Base-by-base conservation (phyloP, 2,113 vertebrate species). In the Narcine bancroftii region DNA sequence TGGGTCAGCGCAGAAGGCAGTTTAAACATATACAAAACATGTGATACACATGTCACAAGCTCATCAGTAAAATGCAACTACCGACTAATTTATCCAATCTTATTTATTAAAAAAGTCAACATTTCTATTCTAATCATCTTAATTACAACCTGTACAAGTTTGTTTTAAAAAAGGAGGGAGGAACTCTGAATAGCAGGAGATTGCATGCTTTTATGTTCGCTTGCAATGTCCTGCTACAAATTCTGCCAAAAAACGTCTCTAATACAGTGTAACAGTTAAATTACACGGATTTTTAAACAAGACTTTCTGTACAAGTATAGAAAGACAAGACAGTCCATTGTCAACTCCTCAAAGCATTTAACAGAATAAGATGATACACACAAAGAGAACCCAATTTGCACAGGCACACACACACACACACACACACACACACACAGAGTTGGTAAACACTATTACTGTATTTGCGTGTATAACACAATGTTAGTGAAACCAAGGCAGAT, bases 241-340 rank as follows among this genome's bases (percentile, higher is more conserved):
- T 81, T 53, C 77, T 33, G 36, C 26, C 47, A 21, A 50, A 85
- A 85, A 56, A 83, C 81, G 60, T 85, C 36, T 85, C 29, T 85
- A 60, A 36, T 85, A 85, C 50, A 85, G 81, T 85, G 81, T 85
- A 85, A 85, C 50, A 85, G 53, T 56, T 60, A 85, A 85, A 60
- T 85, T 85, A 85, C 77, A 81, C 81, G 60, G 50, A 56, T 85
- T 85, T n/a, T 85, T 60, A 83, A 85, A 85, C 50, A 56, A 60
- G 81, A 85, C 81, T 85, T 60, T 85, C 81, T 85, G 81, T 85
- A 85, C 81, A 85, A 60, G 81, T 85, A 85, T 19, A n/a, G 81
- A 85, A 85, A 85, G 50, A 83, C 29, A 56, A 53, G 33, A 56
- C 50, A 85, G 50, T 36, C 33, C 50, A 60, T 85, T 56, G 56